Conservation (phyloP, 2,113 vertebrate species). For the Ptychochromis oligacanthus region DNA sequence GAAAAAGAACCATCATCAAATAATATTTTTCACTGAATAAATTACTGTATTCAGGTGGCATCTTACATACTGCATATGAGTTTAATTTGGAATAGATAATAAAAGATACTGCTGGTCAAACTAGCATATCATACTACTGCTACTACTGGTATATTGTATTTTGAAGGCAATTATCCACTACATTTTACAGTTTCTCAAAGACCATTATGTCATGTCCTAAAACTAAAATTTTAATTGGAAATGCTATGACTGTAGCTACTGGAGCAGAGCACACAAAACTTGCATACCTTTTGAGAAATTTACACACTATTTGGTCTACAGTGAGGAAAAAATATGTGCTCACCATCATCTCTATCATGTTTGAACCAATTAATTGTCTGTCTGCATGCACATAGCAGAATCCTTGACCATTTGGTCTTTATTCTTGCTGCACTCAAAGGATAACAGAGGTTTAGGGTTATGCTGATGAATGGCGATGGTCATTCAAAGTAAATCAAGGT, state of each 20-base stretch:
- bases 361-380: constrained; percentile 5
- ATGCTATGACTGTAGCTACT: not conserved
- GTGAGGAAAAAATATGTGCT: not conserved
- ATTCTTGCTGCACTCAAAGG: not conserved
- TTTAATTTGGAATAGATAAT: not conserved
- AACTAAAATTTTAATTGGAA: constrained; percentile 34
- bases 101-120: constrained; percentile 1
- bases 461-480: not conserved
- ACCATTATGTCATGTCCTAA: not conserved
- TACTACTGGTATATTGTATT: not conserved
- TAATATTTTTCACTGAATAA: not conserved
- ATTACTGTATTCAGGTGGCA: not conserved
- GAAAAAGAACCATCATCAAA: not conserved
- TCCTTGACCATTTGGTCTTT: constrained; percentile 6
- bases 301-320: not conserved
- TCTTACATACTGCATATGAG: not conserved
- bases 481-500: too few species aligned
- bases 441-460: constrained; percentile 18
- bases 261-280: not conserved
- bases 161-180: constrained; percentile 18
- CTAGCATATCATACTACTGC: not conserved
- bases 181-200: constrained; percentile 8
- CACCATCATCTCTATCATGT: not conserved
- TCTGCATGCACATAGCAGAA: not conserved
- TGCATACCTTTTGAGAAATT: not conserved